Evolutionary conservation across 1,140 invertebrate species (phyloP), one percentile per base, ranked within the genome.

Genomic region (Chrysoperla carnea): DNA sequence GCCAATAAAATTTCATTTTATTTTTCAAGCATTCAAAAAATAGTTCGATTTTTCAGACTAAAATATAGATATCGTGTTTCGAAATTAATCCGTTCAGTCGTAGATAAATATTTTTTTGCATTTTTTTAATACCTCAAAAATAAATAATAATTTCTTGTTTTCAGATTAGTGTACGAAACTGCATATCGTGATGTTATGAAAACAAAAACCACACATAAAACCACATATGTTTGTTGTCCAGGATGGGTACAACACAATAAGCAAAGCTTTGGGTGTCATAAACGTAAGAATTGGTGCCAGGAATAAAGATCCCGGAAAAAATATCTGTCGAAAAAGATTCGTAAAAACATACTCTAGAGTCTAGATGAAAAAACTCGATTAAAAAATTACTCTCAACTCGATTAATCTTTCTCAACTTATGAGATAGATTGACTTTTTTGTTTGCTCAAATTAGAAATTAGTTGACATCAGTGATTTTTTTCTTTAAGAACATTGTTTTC

Each of bases 201-300:
- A 41, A 65, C 62, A 28, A 63, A 62, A 52, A 58, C 61, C 37
- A 63, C 57, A 33, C 60, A 61, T 33, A 55, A 64, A 44, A 55
- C 66, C 17, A 54, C 53, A 27, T 67, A 65, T 49, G 51, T 63
- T 14, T 78, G 75, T 50, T 78, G 75, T 52, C 70, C 70, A 2
- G 75, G 75, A 43, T 77, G 74, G 75, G 66, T 61, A 6, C 67
- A 73, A 46, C 55, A 66, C 29, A 63, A 56, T 8, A 64, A 64
- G 40, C 57, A 62, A 28, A 66, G 70, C 47, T 67, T 67, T 44
- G 72, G 70, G 17, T 78, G 75, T 49, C 72, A 70, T 50, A 74
- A 71, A 67, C 69, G 75, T 76, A 57, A 72, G 69, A 64, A 33
- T 33, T 6, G 8, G 6, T 11, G 2, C n/a, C n/a, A n/a, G n/a